Evolutionary conservation across 1,140 invertebrate species (phyloP).

Genomic region (Heliconius hewitsoni): DNA sequence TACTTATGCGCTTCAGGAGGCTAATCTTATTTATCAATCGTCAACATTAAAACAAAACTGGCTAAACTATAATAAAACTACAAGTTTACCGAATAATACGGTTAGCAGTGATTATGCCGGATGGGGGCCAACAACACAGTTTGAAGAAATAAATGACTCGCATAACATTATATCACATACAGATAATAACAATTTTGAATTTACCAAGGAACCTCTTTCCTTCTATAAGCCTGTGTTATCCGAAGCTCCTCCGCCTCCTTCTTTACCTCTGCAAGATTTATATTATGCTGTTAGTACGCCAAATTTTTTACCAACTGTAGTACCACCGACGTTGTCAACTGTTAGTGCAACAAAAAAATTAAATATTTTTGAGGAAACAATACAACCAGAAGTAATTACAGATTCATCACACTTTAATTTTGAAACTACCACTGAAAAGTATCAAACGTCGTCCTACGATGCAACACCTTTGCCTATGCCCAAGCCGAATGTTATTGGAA

Average conservation of each 20-base stretch:
- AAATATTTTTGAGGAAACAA: constrained; percentile 44
- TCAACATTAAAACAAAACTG: constrained; percentile 78
- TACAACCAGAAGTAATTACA: constrained; percentile 35
- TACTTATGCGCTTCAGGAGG: constrained; percentile 80
- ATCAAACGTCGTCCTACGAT: constrained; percentile 33
- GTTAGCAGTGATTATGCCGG: constrained; percentile 77
- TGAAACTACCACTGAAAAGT: constrained; percentile 51
- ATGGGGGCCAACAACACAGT: constrained; percentile 73
- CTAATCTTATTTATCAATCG: constrained; percentile 84
- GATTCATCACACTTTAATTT: constrained; percentile 48
- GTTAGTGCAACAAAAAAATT: constrained; percentile 39
- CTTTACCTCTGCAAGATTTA: constrained; percentile 32
- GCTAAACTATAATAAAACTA: constrained; percentile 65
- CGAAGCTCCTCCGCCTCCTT: constrained; percentile 53
- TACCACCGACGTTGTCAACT: constrained; percentile 47
- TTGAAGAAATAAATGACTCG: constrained; percentile 61
- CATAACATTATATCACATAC: constrained; percentile 64
- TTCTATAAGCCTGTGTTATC: constrained; percentile 67
- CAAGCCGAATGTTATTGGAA: constrained; percentile 57
- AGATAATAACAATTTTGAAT: constrained; percentile 46
- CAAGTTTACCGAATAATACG: constrained; percentile 50
- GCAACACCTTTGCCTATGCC: constrained; percentile 44
- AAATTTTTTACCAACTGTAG: constrained; percentile 59
- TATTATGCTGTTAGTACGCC: constrained; percentile 43
- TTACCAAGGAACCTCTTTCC: constrained; percentile 53